Base-by-base conservation (phyloP, 1,140 invertebrate species). In the Periplaneta americana region DNA sequence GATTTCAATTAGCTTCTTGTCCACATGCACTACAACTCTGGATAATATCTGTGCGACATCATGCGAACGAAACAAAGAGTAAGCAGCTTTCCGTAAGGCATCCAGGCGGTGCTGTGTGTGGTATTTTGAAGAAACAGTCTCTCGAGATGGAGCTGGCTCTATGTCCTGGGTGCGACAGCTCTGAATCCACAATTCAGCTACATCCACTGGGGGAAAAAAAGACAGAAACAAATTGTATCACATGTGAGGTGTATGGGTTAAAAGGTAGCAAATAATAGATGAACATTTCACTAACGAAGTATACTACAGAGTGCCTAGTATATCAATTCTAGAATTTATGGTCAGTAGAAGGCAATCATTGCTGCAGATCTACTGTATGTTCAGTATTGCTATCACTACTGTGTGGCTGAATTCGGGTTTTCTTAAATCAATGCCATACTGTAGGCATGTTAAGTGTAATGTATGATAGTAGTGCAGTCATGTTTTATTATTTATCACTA, bases 131-230 rank as follows among this genome's bases (percentile, higher is more conserved):
- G 82, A 82, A 15, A 83, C 80, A 10, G 36, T 77, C 75, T 82
- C 81, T n/a, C 77, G 81, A 66, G 57, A 80, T 34, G 83, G 83
- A 18, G 94, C 93, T 22, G 90, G 84, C 0, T 91, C 88, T 13
- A 94, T 87, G 82, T 93, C 92, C 82, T 92, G 92, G 77, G 91
- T 90, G 77, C 93, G 89, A 82, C 91, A 91, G 84, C 89, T 90
- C 81, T 94, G 92, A 83, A 94, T 91, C 91, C 94, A 96, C 0
- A 94, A 87, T 86, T 93, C 93, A 0, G 92, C 93, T n/a, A 94
- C 90, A 85, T 95, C 93, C 22, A 94, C 89, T 77, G 82, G 82
- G 13, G 83, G 82, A 82, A 80, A 74, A 4, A 57, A 3, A 3
- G 28, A 57, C 18, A 74, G n/a, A n/a, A n/a, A n/a, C n/a, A n/a